Evolutionary conservation across 2,113 vertebrate species (phyloP).

Genomic region (Megatriorchis doriae): DNA sequence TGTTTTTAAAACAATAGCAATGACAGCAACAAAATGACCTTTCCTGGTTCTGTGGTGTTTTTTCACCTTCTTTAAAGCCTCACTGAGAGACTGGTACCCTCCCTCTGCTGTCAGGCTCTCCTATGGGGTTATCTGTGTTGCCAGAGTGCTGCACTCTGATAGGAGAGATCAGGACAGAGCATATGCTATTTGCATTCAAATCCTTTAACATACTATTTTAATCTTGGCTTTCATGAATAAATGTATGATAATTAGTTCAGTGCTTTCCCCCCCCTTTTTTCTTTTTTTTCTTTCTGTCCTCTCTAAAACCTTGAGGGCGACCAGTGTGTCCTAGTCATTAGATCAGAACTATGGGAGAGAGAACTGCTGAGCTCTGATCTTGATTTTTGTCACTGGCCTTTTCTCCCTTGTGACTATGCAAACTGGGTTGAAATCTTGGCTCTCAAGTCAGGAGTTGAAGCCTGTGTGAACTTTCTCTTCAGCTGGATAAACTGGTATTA

Average conservation of each 20-base stretch:
- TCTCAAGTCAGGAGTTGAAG: neutral
- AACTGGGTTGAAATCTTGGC: neutral
- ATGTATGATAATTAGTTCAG: neutral
- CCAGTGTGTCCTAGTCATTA: neutral
- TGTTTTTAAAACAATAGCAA: neutral
- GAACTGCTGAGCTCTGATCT: neutral
- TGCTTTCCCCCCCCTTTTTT: neutral
- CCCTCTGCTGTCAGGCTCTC: neutral
- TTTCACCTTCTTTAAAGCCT: neutral
- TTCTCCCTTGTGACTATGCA: neutral
- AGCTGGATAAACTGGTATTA: neutral
- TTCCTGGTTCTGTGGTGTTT: neutral
- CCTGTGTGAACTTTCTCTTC: neutral
- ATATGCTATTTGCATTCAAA: neutral
- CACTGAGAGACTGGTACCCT: neutral
- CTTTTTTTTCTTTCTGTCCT: neutral
- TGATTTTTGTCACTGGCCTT: neutral
- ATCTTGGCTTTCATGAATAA: slow-evolving; percentile 7
- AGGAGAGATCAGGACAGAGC: neutral
- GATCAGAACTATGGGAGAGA: neutral
- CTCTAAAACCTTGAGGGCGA: neutral
- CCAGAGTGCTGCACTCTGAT: neutral
- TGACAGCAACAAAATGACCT: neutral
- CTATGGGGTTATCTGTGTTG: neutral
- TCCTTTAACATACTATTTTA: neutral